Evolutionary conservation across 2,888 invertebrate species (phyloP).

Genomic region (Drosophila quinaria): DNA sequence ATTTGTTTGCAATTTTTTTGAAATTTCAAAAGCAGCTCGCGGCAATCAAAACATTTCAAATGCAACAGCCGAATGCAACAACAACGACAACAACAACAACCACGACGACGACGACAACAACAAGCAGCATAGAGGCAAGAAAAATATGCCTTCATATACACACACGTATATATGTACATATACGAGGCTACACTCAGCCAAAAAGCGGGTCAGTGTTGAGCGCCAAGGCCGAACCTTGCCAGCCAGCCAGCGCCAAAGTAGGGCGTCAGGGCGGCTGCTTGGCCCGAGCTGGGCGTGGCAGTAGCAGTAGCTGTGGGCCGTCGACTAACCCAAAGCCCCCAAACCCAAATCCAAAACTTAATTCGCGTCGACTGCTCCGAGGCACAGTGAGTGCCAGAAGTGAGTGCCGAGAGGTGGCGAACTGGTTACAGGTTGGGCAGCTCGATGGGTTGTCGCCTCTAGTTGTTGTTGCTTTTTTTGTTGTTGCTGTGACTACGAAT

Average conservation of each 20-base stretch:
- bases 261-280: slow-evolving; percentile 75
- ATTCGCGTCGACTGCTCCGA: slow-evolving; percentile 51
- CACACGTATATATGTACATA: slow-evolving; percentile 23
- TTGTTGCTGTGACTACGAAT: slow-evolving; percentile 24
- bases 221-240: slow-evolving; percentile 79
- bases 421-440: slow-evolving; percentile 56
- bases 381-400: slow-evolving; percentile 4
- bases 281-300: slow-evolving; percentile 51
- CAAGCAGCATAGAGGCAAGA: slow-evolving; percentile 38
- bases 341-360: slow-evolving; percentile 50
- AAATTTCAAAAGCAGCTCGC: slow-evolving; percentile 43
- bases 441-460: slow-evolving; percentile 27
- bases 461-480: slow-evolving; percentile 13
- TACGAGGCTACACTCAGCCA: slow-evolving; percentile 22
- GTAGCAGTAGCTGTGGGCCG: slow-evolving; percentile 11
- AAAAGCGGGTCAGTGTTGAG: slow-evolving; percentile 80
- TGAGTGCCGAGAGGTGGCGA: slow-evolving; percentile 33
- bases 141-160: slow-evolving; percentile 53
- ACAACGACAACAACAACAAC: slow-evolving; percentile 29
- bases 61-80: slow-evolving; percentile 54
- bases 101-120: slow-evolving; percentile 26
- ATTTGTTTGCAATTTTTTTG: slow-evolving; percentile 45
- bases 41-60: slow-evolving; percentile 49
- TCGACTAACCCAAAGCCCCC: slow-evolving; percentile 54
- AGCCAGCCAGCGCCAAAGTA: slow-evolving; percentile 58